phyloP scores from a whole-genome alignment of 2,888 invertebrate species.

The Podotricha telesiphe region DNA sequence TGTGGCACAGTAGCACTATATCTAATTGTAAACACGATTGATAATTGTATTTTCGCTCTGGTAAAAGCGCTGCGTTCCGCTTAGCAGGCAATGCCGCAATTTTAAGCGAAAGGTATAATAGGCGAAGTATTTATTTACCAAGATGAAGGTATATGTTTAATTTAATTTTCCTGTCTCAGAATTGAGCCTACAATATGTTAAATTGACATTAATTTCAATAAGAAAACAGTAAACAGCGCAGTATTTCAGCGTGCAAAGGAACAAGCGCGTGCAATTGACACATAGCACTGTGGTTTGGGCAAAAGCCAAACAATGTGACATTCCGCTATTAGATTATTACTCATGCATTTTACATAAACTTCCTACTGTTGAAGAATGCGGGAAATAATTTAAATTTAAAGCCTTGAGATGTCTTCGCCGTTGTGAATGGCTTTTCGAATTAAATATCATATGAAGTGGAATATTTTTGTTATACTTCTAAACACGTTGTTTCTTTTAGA shows the following conservation, averaged over 20 bases:
- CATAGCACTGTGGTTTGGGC: conserved; percentile 41
- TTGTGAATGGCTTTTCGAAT: neutral
- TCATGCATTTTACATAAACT: conserved; percentile 42
- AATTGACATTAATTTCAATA: neutral
- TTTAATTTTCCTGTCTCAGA: no score
- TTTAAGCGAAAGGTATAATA: no score
- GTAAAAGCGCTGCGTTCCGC: no score
- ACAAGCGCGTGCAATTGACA: conserved; percentile 35
- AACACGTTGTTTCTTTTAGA: no score
- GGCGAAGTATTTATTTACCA: no score
- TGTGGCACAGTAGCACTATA: no score
- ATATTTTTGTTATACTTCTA: neutral
- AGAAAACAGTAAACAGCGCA: conserved; percentile 1
- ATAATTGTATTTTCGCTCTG: no score
- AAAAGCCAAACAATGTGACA: conserved; percentile 45
- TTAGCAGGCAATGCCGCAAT: no score
- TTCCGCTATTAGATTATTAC: conserved; percentile 47
- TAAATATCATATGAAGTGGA: neutral
- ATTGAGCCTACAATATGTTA: neutral
- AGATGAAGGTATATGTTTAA: no score
- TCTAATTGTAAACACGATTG: no score
- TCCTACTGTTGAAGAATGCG: conserved; percentile 24
- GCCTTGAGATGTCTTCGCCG: neutral
- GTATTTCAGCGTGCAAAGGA: conserved; percentile 29
- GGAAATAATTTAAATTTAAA: conserved; percentile 22